phyloP scores from a whole-genome alignment of 1,140 invertebrate genomes.

The Camponotus floridanus region DNA sequence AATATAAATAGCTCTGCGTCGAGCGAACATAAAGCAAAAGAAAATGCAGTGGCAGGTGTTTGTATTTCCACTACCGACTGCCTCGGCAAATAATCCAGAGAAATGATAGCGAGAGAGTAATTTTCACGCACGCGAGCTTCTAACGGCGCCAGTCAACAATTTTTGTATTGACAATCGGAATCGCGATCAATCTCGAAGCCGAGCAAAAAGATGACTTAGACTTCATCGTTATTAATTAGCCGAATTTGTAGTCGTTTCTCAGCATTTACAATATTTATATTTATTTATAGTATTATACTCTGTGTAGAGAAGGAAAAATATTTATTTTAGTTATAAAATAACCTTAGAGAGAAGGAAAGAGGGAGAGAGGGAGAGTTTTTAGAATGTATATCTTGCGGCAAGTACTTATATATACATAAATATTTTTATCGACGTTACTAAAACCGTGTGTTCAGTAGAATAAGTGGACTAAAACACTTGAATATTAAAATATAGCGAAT shows the following conservation, averaged over 20 bases:
- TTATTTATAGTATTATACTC: constrained; percentile 12
- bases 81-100: constrained; percentile 14
- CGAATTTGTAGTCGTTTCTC: constrained; percentile 53
- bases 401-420: constrained; percentile 34
- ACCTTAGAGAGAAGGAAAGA: constrained; percentile 17
- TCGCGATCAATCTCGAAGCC: constrained; percentile 15
- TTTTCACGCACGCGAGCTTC: constrained; percentile 63
- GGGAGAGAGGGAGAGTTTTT: constrained; percentile 8
- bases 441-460: constrained; percentile 49
- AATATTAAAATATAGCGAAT: constrained; percentile 26
- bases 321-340: constrained; percentile 57
- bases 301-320: constrained; percentile 29
- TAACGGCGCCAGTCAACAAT: constrained; percentile 62
- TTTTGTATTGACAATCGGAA: constrained; percentile 23
- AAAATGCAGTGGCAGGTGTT: constrained; percentile 38
- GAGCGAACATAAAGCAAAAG: constrained; percentile 9
- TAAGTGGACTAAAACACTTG: constrained; percentile 42
- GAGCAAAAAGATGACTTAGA: neutral
- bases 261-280: constrained; percentile 21
- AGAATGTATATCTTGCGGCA: constrained; percentile 40
- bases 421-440: constrained; percentile 15
- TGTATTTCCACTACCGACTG: constrained; percentile 22
- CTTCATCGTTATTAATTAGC: constrained; percentile 11
- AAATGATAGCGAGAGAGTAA: constrained; percentile 35
- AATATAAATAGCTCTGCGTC: neutral